These are phyloP conservation scores for Latrodectus geometricus DNA, from an alignment of 1,140 invertebrate genomes.

Conservation along the genomic window DNA sequence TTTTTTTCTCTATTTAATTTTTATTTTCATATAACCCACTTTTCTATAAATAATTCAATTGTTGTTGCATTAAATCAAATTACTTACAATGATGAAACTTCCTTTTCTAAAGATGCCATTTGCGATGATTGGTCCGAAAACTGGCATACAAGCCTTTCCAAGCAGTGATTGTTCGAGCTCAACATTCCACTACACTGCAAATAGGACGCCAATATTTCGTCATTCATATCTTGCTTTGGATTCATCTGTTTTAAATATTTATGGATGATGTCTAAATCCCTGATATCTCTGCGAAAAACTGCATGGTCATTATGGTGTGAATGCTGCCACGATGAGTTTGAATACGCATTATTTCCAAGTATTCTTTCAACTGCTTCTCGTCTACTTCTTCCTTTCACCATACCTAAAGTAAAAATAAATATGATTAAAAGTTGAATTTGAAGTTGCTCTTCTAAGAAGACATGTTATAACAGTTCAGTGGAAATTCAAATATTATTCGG, in stretches of 20 bases:
- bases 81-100: slow-evolving; percentile 67
- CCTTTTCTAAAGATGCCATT: slow-evolving; percentile 64
- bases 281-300: slow-evolving; percentile 15
- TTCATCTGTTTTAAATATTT: slow-evolving; percentile 64
- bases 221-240: slow-evolving; percentile 65
- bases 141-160: slow-evolving; percentile 69
- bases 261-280: slow-evolving; percentile 63
- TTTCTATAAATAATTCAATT: not conserved
- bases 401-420: slow-evolving; percentile 3
- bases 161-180: slow-evolving; percentile 64
- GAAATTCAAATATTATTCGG: no score
- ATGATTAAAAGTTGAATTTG: not conserved
- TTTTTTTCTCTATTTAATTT: not conserved
- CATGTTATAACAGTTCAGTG: no score
- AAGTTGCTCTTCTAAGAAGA: no score
- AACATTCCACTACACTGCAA: slow-evolving; percentile 67
- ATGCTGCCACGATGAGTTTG: slow-evolving; percentile 1
- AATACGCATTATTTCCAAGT: not conserved
- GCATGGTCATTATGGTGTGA: not conserved
- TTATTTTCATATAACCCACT: not conserved
- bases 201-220: slow-evolving; percentile 67
- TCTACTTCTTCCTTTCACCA: slow-evolving; percentile 56
- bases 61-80: no score
- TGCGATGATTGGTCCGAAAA: slow-evolving; percentile 68
- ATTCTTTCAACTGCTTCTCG: slow-evolving; percentile 25